These are phyloP conservation scores for Melolontha melolontha DNA, from an alignment of 2,888 invertebrate species.

Conservation along the genomic window DNA sequence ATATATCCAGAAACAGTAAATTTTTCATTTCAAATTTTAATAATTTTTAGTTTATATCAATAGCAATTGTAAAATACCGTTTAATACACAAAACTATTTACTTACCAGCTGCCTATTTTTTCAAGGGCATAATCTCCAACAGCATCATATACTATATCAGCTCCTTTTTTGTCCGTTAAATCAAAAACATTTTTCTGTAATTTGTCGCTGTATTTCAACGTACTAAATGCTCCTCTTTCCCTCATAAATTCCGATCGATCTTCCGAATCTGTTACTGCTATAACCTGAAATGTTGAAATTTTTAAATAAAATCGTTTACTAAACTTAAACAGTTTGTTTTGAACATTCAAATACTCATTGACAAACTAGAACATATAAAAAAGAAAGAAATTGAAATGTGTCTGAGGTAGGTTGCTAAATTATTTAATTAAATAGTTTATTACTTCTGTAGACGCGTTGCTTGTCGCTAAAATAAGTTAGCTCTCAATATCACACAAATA, in stretches of 20 bases:
- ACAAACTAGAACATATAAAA: no score
- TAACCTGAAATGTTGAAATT: slow-evolving; percentile 69
- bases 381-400: no score
- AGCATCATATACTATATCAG: slow-evolving; percentile 74
- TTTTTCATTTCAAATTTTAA: no score
- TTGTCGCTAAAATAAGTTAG: no score
- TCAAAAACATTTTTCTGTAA: slow-evolving; percentile 69
- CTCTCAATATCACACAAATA: no score
- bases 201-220: slow-evolving; percentile 71
- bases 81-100: slow-evolving; percentile 10
- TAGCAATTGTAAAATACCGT: neutral
- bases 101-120: slow-evolving; percentile 71
- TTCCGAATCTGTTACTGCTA: slow-evolving; percentile 76
- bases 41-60: no score
- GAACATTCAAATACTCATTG: no score
- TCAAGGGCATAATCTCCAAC: slow-evolving; percentile 73
- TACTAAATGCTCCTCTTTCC: slow-evolving; percentile 74
- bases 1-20: no score
- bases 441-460: no score
- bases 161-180: slow-evolving; percentile 71
- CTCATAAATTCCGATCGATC: slow-evolving; percentile 70
- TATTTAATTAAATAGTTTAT: no score
- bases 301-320: neutral
- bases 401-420: no score
- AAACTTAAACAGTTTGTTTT: no score